Evolutionary conservation across 1,140 invertebrate genomes (phyloP).

Genomic region (Drosophila suzukii): DNA sequence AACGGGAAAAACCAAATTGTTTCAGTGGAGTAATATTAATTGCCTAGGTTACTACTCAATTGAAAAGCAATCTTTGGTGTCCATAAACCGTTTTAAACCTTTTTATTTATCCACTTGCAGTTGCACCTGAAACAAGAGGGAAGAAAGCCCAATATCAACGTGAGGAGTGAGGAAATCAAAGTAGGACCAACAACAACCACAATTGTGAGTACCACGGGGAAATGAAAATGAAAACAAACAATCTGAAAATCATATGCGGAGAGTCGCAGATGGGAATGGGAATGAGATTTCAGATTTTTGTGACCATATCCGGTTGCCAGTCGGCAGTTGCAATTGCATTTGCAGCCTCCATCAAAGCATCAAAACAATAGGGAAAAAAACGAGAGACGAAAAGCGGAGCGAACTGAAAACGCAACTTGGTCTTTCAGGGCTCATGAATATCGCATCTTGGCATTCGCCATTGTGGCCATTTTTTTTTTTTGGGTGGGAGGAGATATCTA

Average conservation of each 20-base stretch:
- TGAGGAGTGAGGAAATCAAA: constrained; percentile 22
- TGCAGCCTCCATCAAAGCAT: constrained; percentile 46
- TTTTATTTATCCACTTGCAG: constrained; percentile 18
- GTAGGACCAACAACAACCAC: constrained; percentile 31
- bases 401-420: constrained; percentile 33
- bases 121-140: constrained; percentile 10
- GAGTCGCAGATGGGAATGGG: constrained; percentile 23
- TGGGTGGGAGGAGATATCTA: neutral
- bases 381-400: constrained; percentile 21
- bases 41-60: neutral
- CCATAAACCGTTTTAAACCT: neutral
- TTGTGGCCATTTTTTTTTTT: constrained; percentile 7
- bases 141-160: neutral
- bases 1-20: no score
- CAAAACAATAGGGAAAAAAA: constrained; percentile 4
- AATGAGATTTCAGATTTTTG: constrained; percentile 46
- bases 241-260: constrained; percentile 41
- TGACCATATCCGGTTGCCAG: constrained; percentile 42
- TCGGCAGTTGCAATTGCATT: constrained; percentile 35
- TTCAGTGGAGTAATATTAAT: no score
- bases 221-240: constrained; percentile 11
- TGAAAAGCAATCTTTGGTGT: neutral
- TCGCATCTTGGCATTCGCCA: constrained; percentile 39
- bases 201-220: constrained; percentile 1
- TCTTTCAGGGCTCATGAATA: constrained; percentile 18